Evolutionary conservation across 2,113 vertebrate genomes (phyloP), one percentile per base, ranked within the genome.

Genomic region (Crypturellus undulatus): DNA sequence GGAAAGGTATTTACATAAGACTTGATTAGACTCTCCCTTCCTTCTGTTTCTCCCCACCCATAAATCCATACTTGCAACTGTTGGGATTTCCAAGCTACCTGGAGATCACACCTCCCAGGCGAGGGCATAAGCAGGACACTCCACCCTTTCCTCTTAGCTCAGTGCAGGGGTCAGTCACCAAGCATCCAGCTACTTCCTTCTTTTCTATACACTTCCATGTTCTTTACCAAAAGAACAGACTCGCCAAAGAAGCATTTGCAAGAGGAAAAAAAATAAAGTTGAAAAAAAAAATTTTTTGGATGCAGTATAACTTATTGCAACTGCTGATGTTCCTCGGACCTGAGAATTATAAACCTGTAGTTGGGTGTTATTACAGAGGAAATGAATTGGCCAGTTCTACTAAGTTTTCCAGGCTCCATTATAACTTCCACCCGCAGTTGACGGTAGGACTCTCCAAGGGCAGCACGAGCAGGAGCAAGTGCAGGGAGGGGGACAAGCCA

Each of bases 371-470:
- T 96, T 95, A 94, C 92, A 91, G 92, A 68, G 93, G 80, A 90
- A 95, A 93, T 40, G 80, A 90, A 96, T 90, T 95, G 92, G 92
- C 79, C 83, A 95, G 81, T 97, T 97, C 92, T 84, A 93, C 85
- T 86, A 95, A 83, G 80, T 90, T 92, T 96, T 95, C 71, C 84
- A 96, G 85, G 84, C 90, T 88, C 88, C 80, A 82, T 91, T 84
- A 72, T 90, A 95, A 94, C 95, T 96, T 92, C 89, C 88, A 84
- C 80, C 86, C 90, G 94, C 90, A 90, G 93, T 84, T 83, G 12
- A 83, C 62, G 79, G 62, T 92, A 94, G 94, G 92, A 78, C 88
- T 84, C 90, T 94, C 83, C 87, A 93, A 96, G 92, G 92, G 95
- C 75, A 92, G 63, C 13, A 0, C n/a, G 49, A 96, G 80, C 70